Conservation (phyloP, 2,888 invertebrate genomes). For the Stenolophus ochropezus region DNA sequence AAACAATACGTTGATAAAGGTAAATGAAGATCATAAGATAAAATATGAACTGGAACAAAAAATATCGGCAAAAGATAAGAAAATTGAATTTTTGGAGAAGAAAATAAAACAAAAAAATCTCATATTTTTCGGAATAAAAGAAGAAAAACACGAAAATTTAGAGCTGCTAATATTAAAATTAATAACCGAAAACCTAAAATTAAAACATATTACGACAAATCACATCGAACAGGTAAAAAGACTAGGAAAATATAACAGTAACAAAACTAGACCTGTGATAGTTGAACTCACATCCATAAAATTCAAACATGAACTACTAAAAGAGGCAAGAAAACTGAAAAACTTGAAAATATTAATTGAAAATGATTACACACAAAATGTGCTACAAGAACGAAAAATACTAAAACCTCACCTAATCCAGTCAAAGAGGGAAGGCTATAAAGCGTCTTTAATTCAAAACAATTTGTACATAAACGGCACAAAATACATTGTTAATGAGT, state of each 20-base stretch:
- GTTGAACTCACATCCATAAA: neutral
- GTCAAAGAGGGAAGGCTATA: neutral
- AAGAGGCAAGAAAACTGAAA: neutral
- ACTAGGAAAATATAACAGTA: neutral
- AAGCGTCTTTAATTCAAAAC: neutral
- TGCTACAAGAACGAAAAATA: neutral
- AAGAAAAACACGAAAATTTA: neutral
- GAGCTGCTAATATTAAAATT: neutral
- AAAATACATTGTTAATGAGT: neutral
- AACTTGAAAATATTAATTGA: neutral
- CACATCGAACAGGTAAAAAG: neutral
- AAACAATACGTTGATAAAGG: neutral
- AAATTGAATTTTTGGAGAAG: neutral
- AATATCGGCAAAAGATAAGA: neutral
- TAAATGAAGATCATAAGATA: neutral
- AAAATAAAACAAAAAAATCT: neutral
- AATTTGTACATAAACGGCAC: neutral
- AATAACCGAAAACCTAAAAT: neutral
- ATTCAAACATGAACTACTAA: neutral
- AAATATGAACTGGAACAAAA: no score
- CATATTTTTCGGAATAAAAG: neutral
- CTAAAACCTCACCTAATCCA: neutral
- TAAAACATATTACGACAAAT: neutral
- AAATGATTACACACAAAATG: neutral
- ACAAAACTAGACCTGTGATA: neutral